Conservation (phyloP, 2,113 vertebrate genomes). For the Nerophis ophidion region DNA sequence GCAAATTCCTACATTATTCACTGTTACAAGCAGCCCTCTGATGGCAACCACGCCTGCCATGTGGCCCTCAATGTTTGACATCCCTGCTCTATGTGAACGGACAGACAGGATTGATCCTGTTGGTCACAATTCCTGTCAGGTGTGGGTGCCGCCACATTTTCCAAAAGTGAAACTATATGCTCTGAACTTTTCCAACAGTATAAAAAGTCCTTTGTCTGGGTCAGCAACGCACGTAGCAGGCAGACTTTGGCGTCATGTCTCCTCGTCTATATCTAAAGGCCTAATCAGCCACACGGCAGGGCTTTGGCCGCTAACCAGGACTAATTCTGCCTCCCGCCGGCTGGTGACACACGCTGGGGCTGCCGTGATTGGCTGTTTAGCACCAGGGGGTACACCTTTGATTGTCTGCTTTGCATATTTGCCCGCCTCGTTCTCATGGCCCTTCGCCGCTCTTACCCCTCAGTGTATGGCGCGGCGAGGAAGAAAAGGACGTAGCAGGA, state of each 20-base stretch:
- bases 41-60: too few species aligned
- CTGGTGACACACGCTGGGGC: conserved; percentile 67
- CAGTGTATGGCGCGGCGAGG: background rate
- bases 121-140: background rate
- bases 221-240: conserved; percentile 36
- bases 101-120: background rate
- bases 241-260: conserved; percentile 59
- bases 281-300: conserved; percentile 67
- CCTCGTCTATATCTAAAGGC: conserved; percentile 63
- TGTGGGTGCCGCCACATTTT: background rate
- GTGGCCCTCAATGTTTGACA: too few species aligned
- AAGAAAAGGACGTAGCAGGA: background rate
- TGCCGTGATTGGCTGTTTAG: conserved; percentile 69
- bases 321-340: conserved; percentile 70
- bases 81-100: too few species aligned
- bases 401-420: conserved; percentile 84
- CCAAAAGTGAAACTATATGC: background rate
- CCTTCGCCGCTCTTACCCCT: conserved; percentile 59
- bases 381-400: conserved; percentile 66
- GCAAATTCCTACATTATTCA: too few species aligned
- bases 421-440: conserved; percentile 79
- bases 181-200: conserved; percentile 23
- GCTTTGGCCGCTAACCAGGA: conserved; percentile 67
- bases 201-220: conserved; percentile 49
- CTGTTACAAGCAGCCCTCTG: too few species aligned